These are phyloP conservation scores for Drosophila fulvimacula DNA, from an alignment of 2,888 invertebrate genomes.

Conservation along the genomic window DNA sequence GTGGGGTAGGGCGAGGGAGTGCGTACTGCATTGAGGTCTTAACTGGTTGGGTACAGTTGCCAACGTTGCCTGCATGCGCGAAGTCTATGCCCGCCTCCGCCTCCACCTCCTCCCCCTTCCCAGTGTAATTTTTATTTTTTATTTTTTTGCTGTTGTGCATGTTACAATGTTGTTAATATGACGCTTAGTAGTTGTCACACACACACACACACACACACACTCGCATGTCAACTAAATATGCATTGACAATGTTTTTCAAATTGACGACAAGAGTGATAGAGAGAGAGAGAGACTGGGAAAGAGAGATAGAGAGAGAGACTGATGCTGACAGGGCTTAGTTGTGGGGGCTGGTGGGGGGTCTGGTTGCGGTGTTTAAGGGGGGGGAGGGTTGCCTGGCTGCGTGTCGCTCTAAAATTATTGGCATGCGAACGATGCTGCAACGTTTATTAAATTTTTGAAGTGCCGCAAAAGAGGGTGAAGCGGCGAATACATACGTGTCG, in stretches of 20 bases:
- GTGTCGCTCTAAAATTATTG: slow-evolving; percentile 67
- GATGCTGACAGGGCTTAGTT: slow-evolving; percentile 3
- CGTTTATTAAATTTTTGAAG: slow-evolving; percentile 80
- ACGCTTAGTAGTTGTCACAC: slow-evolving; percentile 71
- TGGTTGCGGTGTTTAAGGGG: background rate
- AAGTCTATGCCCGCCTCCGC: background rate
- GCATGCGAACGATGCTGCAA: slow-evolving; percentile 79
- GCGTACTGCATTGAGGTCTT: background rate
- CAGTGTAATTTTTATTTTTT: background rate
- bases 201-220: slow-evolving; percentile 18
- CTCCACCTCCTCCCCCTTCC: too few relatives aligned
- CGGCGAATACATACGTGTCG: slow-evolving; percentile 1
- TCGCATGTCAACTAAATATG: slow-evolving; percentile 47
- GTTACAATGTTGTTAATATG: slow-evolving; percentile 78
- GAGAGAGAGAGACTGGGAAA: background rate
- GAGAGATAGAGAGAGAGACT: background rate
- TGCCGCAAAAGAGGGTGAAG: slow-evolving; percentile 53
- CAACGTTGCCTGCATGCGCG: slow-evolving; percentile 10
- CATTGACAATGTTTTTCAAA: slow-evolving; percentile 76
- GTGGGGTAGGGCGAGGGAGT: background rate
- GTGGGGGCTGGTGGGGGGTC: background rate
- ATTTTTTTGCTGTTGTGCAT: slow-evolving; percentile 44
- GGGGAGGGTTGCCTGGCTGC: slow-evolving; percentile 7
- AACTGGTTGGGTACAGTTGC: slow-evolving; percentile 15
- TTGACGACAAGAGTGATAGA: slow-evolving; percentile 50